Evolutionary conservation across 2,888 invertebrate genomes (phyloP).

Genomic region (Sclerodermus sp.): DNA sequence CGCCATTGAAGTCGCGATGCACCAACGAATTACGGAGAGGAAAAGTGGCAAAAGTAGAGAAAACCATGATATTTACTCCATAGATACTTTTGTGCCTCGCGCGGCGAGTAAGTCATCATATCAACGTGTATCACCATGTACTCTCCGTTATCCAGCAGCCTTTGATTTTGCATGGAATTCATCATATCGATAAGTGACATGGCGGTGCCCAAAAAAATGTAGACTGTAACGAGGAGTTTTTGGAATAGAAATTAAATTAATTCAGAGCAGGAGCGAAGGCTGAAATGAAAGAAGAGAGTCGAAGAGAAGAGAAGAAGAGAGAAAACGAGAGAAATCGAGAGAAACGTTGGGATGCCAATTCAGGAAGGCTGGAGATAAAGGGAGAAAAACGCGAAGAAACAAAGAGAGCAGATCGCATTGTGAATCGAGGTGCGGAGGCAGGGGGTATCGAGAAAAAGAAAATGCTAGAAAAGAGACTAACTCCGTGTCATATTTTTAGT

Average conservation of each 20-base stretch:
- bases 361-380: too few species aligned
- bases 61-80: constrained; percentile 67
- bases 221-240: constrained; percentile 69
- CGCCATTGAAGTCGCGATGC: constrained; percentile 2
- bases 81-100: constrained; percentile 77
- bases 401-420: too few species aligned
- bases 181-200: constrained; percentile 87
- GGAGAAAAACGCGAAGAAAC: too few species aligned
- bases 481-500: constrained; percentile 85
- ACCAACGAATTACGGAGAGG: background rate
- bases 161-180: constrained; percentile 85
- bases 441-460: background rate
- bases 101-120: constrained; percentile 80
- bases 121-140: constrained; percentile 96
- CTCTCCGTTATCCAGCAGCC: constrained; percentile 86
- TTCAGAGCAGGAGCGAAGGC: too few species aligned
- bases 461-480: constrained; percentile 55
- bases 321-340: too few species aligned
- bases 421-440: too few species aligned
- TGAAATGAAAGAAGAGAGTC: too few species aligned
- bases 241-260: constrained; percentile 5
- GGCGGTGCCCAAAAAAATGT: constrained; percentile 89
- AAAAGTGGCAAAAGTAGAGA: too few species aligned
- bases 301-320: too few species aligned
- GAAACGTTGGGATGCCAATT: too few species aligned